Percentiles rank a stretch among this genome's conserved stretches.
phyloP scores from a whole-genome alignment of 2,797 vertebrate genomes.

The Xenentodon cancila region DNA sequence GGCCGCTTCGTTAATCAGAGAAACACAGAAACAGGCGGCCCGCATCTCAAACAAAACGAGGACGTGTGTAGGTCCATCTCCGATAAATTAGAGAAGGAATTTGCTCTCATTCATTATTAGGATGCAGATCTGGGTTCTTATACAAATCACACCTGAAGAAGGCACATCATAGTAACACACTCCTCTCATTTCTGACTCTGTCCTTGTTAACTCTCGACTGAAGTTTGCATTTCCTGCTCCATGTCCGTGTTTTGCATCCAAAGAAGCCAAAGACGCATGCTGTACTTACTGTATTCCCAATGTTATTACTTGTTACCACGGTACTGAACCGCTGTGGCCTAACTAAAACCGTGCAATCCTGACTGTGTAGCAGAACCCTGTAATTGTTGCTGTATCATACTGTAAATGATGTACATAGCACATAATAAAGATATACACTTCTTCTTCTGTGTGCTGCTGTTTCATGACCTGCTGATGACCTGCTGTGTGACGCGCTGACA shows the following conservation, averaged over 20 bases:
- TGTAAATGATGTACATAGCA: constrained; percentile 83
- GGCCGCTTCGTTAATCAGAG: too few relatives aligned
- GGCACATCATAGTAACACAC: neutral
- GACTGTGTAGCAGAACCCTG: constrained; percentile 73
- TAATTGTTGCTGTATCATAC: constrained; percentile 78
- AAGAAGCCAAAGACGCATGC: constrained; percentile 79
- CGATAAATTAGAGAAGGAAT: constrained; percentile 14
- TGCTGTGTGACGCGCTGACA: neutral
- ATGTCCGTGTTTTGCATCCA: constrained; percentile 14
- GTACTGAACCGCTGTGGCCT: constrained; percentile 78
- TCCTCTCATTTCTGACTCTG: neutral
- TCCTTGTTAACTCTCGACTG: neutral
- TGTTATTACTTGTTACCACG: constrained; percentile 57
- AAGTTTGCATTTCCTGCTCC: neutral
- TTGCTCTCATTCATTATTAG: neutral
- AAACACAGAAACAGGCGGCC: neutral
- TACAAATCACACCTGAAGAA: neutral
- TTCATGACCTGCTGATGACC: neutral
- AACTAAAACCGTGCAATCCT: constrained; percentile 77
- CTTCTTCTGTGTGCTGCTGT: constrained; percentile 60
- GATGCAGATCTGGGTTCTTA: too few relatives aligned
- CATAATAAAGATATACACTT: constrained; percentile 82
- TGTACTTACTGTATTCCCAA: constrained; percentile 47
- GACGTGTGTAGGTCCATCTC: constrained; percentile 17
- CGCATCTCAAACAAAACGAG: constrained; percentile 24